Evolutionary conservation across 23 tunicate genomes (phyloP), one percentile per base, ranked within the genome.

Genomic region (Styela clava): DNA sequence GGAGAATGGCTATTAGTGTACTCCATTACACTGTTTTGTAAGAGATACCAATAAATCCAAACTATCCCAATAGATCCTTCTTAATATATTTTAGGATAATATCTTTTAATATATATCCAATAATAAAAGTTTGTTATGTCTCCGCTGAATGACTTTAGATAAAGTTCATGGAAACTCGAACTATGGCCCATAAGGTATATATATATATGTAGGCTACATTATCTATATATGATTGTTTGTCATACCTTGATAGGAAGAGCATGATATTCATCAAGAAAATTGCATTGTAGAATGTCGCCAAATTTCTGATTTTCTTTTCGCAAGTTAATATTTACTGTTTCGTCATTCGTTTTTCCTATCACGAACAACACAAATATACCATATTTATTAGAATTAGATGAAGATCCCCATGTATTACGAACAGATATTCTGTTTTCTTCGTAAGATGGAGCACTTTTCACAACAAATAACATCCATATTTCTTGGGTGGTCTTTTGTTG

Each of bases 271-370:
- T 91, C 97, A 2, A 25, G 16, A 16, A 86, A 77, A 24, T 85
- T 63, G 64, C 97, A 91, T 78, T 85, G 97, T 3, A 91, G 87
- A 20, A 91, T 69, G 35, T 91, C 97, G 32, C 97, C 97, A 63
- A 63, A 91, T 19, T 52, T 35, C 16, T 69, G 27, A 71, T 91
- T 91, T 88, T 91, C 97, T 62, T 77, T 69, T 22, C 36, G 24
- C 30, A 91, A 73, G 3, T 68, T 30, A 2, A 44, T 32, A 21
- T 88, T 33, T 37, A 70, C 71, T 24, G 67, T 61, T 29, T 25
- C 31, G 16, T 1, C 31, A 31, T 31, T 20, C 19, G 88, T 36
- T 22, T 19, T 12, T 27, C 95, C 90, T 20, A 91, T 16, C 51
- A 85, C 32, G 51, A 85, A 91, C 30, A 86, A 30, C 16, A 72